Percentiles rank a stretch among this genome's conserved stretches.
Conservation (phyloP, 2,888 invertebrate genomes). For the Mythimna ferrago region DNA sequence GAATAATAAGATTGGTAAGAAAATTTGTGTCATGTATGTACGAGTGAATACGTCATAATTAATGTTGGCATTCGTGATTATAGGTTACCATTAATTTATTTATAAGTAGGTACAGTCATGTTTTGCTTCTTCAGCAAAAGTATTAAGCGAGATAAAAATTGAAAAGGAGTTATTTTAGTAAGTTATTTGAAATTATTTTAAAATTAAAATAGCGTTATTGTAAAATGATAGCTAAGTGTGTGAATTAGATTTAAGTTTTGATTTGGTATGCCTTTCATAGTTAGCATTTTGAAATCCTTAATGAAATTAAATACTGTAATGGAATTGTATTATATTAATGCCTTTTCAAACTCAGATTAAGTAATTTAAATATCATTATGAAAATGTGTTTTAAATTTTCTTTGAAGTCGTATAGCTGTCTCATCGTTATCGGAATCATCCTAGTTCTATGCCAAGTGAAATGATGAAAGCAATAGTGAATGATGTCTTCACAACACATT, state of each 20-base stretch:
- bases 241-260: conserved; percentile 20
- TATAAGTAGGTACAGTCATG: conserved; percentile 7
- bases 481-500: not conserved
- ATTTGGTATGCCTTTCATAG: conserved; percentile 16
- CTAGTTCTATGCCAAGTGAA: conserved; percentile 11
- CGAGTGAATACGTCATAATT: conserved; percentile 1
- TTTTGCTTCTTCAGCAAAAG: conserved; percentile 18
- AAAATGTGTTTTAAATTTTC: not conserved
- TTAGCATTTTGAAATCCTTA: conserved; percentile 24
- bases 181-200: not conserved
- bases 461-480: conserved; percentile 12
- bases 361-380: conserved; percentile 3
- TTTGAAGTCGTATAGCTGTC: not conserved
- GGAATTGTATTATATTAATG: conserved; percentile 40
- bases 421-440: not conserved
- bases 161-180: not conserved
- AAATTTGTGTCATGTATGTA: conserved; percentile 12
- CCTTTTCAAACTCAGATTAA: conserved; percentile 17
- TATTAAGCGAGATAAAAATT: not conserved
- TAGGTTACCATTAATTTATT: not conserved
- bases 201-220: not conserved
- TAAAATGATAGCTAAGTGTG: conserved; percentile 1
- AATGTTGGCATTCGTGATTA: conserved; percentile 13
- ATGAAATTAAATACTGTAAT: conserved; percentile 23
- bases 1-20: conserved; percentile 6